Base-by-base conservation (phyloP, 2,113 vertebrate species). In the Ploceus nigricollis region DNA sequence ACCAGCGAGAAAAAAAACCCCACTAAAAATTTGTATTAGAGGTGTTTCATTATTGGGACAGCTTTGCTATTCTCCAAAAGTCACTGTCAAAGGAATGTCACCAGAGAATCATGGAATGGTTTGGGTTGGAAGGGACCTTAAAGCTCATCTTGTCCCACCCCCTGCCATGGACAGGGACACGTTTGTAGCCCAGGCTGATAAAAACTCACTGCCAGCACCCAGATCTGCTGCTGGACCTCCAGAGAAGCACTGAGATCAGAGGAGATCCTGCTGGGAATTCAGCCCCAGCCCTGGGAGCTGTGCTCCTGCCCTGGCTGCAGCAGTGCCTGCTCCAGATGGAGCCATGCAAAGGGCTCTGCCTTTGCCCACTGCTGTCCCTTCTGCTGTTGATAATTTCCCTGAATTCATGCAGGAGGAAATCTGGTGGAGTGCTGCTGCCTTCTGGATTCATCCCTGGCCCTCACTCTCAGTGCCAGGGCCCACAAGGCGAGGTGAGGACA, bases 21-120 rank as follows among this genome's bases (percentile, higher is more conserved):
- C 4, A 28, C 3, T 2, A 0, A 11, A 27, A 8, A 0, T 1
- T 53, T 54, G 7, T 27, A 37, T n/a, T 42, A 8, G 28, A 45
- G 40, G 9, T 10, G 10, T 50, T 82, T 18, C 11, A 21, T 50
- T 47, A 50, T 13, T 33, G 22, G 33, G 20, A 42, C 11, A 61
- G 47, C 42, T 83, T 64, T 83, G 33, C 20, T 66, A 24, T 53
- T 68, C 21, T 30, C 42, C 72, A 37, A 81, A 90, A 11, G 8
- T 58, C 48, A 5, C 37, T 66, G 56, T 19, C 5, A 23, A 39
- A 25, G 72, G 44, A 70, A 27, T 40, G 20, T 33, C 77, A 51
- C 20, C 48, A 39, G 11, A 53, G 39, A 60, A 14, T 47, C n/a
- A 15, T 21, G 64, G 45, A 60, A 35, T 13, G 24, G n/a, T 31